Percentiles rank a stretch among this genome's conserved stretches.
phyloP scores from a whole-genome alignment of 2,888 invertebrate species.

The Koerneria pararmatus region DNA sequence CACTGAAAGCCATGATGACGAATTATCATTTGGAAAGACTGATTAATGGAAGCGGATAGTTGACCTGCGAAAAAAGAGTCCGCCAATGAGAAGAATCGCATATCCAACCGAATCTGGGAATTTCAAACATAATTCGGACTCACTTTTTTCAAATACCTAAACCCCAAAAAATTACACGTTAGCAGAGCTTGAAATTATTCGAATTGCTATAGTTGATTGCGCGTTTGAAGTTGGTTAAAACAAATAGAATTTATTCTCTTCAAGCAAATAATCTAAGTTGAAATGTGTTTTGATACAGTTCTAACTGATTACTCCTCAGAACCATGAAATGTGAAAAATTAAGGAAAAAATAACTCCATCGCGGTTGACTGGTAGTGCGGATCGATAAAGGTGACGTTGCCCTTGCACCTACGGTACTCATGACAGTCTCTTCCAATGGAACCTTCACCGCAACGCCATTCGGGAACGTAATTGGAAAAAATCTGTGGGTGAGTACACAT shows the following conservation, averaged over 20 bases:
- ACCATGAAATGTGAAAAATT: not conserved
- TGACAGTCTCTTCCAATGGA: constrained; percentile 43
- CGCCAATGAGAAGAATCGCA: constrained; percentile 44
- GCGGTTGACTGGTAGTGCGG: constrained; percentile 52
- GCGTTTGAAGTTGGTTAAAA: too few species aligned
- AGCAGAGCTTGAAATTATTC: too few species aligned
- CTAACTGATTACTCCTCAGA: not conserved
- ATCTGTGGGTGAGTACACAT: constrained; percentile 28
- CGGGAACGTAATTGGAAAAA: constrained; percentile 56
- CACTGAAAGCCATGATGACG: too few species aligned
- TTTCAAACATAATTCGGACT: too few species aligned
- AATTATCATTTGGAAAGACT: too few species aligned
- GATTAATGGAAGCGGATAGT: not conserved
- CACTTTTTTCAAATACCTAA: too few species aligned
- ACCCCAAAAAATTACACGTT: too few species aligned
- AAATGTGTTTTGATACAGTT: too few species aligned
- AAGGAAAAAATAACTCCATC: constrained; percentile 30
- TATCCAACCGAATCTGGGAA: constrained; percentile 47
- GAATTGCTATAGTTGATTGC: too few species aligned
- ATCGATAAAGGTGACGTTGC: constrained; percentile 45
- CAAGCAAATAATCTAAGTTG: too few species aligned
- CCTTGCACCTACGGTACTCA: constrained; percentile 32
- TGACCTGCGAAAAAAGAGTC: constrained; percentile 39
- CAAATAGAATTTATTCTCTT: too few species aligned
- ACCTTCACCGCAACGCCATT: constrained; percentile 33